Evolutionary conservation across 2,888 invertebrate genomes (phyloP).

Genomic region (Sminthurinus aureus): DNA sequence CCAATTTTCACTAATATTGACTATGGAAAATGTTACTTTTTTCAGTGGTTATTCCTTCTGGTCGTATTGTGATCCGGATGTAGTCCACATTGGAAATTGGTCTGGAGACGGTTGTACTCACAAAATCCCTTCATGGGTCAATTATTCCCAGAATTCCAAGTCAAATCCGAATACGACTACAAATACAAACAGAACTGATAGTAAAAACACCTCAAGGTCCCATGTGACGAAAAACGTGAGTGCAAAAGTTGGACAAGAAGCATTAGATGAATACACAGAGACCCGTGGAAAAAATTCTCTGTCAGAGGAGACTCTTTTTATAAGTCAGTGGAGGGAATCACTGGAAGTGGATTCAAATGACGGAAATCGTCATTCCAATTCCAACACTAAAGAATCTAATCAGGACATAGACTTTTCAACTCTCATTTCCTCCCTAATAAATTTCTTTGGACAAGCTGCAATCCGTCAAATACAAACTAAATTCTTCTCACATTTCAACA

Average conservation of each 20-base stretch:
- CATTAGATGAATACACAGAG: constrained; percentile 52
- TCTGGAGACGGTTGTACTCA: constrained; percentile 45
- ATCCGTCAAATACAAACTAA: constrained; percentile 26
- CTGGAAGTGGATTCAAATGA: constrained; percentile 48
- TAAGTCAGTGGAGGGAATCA: constrained; percentile 53
- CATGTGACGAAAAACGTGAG: not conserved
- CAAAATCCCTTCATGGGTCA: constrained; percentile 57
- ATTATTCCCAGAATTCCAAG: too few species aligned
- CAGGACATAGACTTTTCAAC: constrained; percentile 29
- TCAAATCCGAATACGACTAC: constrained; percentile 12
- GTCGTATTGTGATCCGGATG: constrained; percentile 51
- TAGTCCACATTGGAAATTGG: constrained; percentile 54
- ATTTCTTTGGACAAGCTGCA: constrained; percentile 36
- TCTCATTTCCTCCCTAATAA: constrained; percentile 23
- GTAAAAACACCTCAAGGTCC: constrained; percentile 35
- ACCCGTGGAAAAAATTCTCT: constrained; percentile 13
- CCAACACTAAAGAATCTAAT: constrained; percentile 54
- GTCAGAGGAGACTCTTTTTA: constrained; percentile 30
- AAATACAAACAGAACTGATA: constrained; percentile 50
- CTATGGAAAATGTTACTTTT: not conserved
- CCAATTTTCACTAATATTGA: not conserved
- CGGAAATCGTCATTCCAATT: constrained; percentile 25
- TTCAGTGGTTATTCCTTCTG: constrained; percentile 55
- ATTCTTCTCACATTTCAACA: constrained; percentile 20
- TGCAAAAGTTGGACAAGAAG: constrained; percentile 53